Base-by-base conservation (phyloP, 2,797 vertebrate genomes). In the Borostomias antarcticus region DNA sequence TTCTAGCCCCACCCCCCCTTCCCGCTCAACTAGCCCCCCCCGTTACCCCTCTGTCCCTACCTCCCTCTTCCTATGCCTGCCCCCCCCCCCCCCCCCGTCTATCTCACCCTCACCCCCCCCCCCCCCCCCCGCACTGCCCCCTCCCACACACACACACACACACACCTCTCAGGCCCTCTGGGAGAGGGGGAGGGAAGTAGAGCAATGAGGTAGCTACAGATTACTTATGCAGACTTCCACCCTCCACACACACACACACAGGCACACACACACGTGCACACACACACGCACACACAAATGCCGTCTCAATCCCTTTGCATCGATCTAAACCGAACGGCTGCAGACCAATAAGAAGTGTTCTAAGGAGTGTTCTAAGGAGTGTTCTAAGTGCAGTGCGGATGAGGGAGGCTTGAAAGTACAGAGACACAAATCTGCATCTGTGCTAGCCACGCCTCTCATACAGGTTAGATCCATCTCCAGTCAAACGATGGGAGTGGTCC, bases 281-380 rank as follows among this genome's bases (percentile, higher is more conserved):
- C 30, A 63, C 43, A 64, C 37, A 72, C 56, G 43, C 10, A 48
- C n/a, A 52, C 19, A 23, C 63, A 66, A 23, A 2, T 40, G 37
- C 1, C 10, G 11, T 45, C 40, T 45, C 13, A 45, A 4, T 45
- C 13, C 3, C 4, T 45, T 33, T 37, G 11, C 51, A 64, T 64
- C 62, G 54, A 70, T 73, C 54, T 25, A 35, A 56, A 43, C 43
- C 35, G 25, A n/a, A n/a, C 35, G 1, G 15, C 37, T 15, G 28
- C 28, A 58, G 23, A 2, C 64, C n/a, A 26, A 35, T n/a, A 25
- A 53, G 19, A 26, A n/a, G n/a, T n/a, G n/a, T n/a, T n/a, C n/a
- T n/a, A n/a, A n/a, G n/a, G n/a, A n/a, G n/a, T n/a, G n/a, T n/a
- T n/a, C n/a, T n/a, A n/a, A n/a, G n/a, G n/a, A n/a, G n/a, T n/a